These are phyloP conservation scores for Trematocara macrostoma DNA, from an alignment of 2,113 vertebrate species.

Conservation along the genomic window DNA sequence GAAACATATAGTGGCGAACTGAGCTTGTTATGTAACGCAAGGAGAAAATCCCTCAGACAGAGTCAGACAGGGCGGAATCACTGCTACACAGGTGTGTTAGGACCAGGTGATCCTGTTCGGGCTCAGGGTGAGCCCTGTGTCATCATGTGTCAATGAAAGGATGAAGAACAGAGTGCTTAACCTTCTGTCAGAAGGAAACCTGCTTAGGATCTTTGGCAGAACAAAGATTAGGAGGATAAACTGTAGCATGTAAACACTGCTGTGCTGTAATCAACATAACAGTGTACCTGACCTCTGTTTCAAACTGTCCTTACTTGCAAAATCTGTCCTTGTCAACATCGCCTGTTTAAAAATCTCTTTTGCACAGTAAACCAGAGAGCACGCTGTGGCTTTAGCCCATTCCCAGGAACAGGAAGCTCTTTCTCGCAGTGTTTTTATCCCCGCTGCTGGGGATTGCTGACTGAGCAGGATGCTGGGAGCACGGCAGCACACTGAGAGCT, in stretches of 20 bases:
- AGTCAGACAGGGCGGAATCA: not conserved
- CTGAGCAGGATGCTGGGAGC: constrained; percentile 26
- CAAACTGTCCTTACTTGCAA: not conserved
- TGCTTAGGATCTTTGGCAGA: not conserved
- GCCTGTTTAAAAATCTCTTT: not conserved
- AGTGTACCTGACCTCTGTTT: not conserved
- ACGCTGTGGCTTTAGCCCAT: not conserved
- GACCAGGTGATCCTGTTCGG: not conserved
- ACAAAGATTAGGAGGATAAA: constrained; percentile 18
- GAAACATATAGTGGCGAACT: not conserved
- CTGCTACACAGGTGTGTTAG: not conserved
- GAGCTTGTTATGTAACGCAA: not conserved
- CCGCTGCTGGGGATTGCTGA: constrained; percentile 37
- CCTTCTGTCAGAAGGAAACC: not conserved
- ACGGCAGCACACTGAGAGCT: not conserved
- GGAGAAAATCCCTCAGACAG: constrained; percentile 16
- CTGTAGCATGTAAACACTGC: not conserved
- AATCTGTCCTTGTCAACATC: not conserved
- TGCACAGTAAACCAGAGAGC: not conserved
- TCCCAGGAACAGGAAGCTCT: constrained; percentile 42
- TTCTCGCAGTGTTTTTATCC: constrained; percentile 14
- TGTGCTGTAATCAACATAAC: not conserved
- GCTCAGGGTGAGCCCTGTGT: not conserved
- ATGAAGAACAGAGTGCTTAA: not conserved
- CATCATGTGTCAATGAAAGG: not conserved